These are phyloP conservation scores for Saccostrea echinata DNA, from an alignment of 1,140 invertebrate genomes.

Conservation along the genomic window DNA sequence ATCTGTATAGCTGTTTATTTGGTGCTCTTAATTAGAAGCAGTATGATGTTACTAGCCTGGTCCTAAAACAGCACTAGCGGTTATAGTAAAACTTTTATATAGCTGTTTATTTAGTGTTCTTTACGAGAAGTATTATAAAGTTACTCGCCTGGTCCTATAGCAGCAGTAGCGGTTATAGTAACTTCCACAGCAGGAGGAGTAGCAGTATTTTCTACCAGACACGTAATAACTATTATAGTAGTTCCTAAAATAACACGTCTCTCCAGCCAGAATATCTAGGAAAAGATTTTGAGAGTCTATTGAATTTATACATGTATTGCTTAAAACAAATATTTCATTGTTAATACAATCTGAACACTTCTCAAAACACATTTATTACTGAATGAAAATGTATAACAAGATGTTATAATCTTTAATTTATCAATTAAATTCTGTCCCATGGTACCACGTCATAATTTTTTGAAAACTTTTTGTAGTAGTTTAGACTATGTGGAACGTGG, in stretches of 20 bases:
- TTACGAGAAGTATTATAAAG: too few relatives aligned
- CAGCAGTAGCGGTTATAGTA: constrained; percentile 11
- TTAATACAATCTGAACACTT: too few relatives aligned
- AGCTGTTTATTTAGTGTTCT: too few relatives aligned
- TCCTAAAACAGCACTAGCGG: neutral
- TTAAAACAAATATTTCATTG: too few relatives aligned
- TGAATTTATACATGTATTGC: too few relatives aligned
- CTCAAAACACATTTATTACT: too few relatives aligned
- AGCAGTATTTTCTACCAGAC: neutral
- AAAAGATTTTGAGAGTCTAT: neutral
- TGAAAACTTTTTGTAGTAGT: too few relatives aligned
- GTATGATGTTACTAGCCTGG: neutral
- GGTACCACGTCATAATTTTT: too few relatives aligned
- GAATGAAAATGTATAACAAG: too few relatives aligned
- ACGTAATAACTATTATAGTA: neutral
- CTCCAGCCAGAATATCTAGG: neutral
- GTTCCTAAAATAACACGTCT: neutral
- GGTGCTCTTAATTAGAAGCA: neutral
- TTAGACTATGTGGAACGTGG: too few relatives aligned
- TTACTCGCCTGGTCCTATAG: neutral
- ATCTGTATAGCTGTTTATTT: neutral
- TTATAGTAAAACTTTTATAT: neutral
- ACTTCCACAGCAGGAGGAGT: neutral
- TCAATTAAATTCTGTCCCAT: too few relatives aligned
- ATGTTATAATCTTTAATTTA: too few relatives aligned